A percentile compares a stretch with the other conserved stretches of the same genome.
These are phyloP conservation scores for Tenualosa thibaudeaui DNA, from an alignment of 2,797 vertebrate species.

Conservation along the genomic window DNA sequence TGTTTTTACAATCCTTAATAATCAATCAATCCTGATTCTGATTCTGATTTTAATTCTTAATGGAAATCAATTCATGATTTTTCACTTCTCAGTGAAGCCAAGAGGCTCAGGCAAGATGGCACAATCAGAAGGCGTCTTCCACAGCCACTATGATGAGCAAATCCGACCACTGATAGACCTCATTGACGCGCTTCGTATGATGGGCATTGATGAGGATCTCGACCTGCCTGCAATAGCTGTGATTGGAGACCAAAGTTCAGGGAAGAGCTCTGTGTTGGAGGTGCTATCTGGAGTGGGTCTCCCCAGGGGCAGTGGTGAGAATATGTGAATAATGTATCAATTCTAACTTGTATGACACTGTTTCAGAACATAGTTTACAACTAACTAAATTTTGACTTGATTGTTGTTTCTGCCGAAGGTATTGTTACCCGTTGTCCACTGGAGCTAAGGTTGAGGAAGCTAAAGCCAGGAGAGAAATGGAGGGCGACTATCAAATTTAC, in stretches of 20 bases:
- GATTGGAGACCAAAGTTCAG: constrained; percentile 79
- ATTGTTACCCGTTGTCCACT: constrained; percentile 60
- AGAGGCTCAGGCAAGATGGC: too few relatives aligned
- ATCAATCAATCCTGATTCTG: too few relatives aligned
- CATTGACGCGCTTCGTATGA: constrained; percentile 68
- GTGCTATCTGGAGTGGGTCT: constrained; percentile 75
- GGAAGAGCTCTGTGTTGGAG: constrained; percentile 80
- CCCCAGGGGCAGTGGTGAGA: constrained; percentile 53
- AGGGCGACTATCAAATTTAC: too few relatives aligned
- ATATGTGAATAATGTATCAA: not conserved
- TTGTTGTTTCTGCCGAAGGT: constrained; percentile 32
- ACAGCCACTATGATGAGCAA: constrained; percentile 59
- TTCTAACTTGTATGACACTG: too few relatives aligned
- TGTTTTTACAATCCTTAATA: too few relatives aligned
- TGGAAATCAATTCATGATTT: too few relatives aligned
- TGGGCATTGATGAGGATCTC: constrained; percentile 74
- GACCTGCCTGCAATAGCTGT: constrained; percentile 68
- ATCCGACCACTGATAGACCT: constrained; percentile 73
- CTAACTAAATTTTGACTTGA: too few relatives aligned
- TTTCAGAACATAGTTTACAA: not conserved
- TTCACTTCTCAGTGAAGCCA: too few relatives aligned
- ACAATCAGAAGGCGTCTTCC: constrained; percentile 28
- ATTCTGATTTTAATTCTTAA: too few relatives aligned
- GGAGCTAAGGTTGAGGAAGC: constrained; percentile 56
- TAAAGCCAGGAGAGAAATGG: constrained; percentile 20